Evolutionary conservation across 1,140 invertebrate genomes (phyloP), one percentile per base, ranked within the genome.

Genomic region (Drosophila subobscura): DNA sequence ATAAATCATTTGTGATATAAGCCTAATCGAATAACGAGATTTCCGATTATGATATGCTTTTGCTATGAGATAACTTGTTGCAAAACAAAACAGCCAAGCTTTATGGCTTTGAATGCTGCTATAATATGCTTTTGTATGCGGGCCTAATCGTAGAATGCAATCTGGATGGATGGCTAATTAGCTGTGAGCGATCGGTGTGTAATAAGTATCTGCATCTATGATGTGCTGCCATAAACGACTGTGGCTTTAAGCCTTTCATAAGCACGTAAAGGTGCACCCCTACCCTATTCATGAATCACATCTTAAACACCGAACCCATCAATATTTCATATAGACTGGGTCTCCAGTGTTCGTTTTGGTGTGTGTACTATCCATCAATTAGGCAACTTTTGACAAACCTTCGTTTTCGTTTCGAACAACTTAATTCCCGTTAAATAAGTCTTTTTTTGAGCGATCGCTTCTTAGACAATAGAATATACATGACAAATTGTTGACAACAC

Each of bases 1-100:
- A 75, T 84, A 81, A 83, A 83, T 83, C 79, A 83, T 75, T 75
- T 65, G 33, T 84, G 79, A 84, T 77, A 84, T 64, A 83, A 83
- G 79, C 75, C 66, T 84, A 77, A 83, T 83, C 79, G 80, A 78
- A 75, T 74, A 83, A 83, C 79, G 67, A 84, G 79, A 83, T 83
- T 84, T 45, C 53, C 74, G 67, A 75, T 84, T 83, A 84, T 79
- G 79, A 84, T 83, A 68, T 52, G 74, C 63, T 29, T 6, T 42
- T 25, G 33, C 40, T 29, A 14, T 41, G 49, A 61, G 41, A 56
- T 72, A 81, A 81, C 72, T 68, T 12, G 79, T 81, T 63, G 60
- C 42, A 25, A 52, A 37, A 20, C 33, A 42, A 61, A 25, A 22
- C 16, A 37, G 27, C 16, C 23, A 14, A 37, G 10, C 29, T 3